Percentiles rank a stretch among this genome's conserved stretches.
Conservation (phyloP, 2,113 vertebrate species). For the Dunckerocampus dactyliophorus region DNA sequence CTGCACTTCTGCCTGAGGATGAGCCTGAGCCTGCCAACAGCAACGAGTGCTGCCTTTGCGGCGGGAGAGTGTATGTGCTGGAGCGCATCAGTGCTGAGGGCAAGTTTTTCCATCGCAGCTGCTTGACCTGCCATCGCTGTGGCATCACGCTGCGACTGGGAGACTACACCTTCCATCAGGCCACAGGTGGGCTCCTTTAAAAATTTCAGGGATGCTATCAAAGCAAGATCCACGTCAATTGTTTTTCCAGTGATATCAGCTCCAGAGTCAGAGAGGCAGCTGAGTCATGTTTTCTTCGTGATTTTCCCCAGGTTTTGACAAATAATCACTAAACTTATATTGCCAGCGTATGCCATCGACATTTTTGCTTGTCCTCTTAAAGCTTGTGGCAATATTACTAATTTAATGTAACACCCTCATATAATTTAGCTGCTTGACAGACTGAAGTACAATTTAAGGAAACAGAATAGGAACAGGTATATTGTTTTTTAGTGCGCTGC, state of each 20-base stretch:
- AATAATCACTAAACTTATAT: too few relatives aligned
- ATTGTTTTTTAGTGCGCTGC: constrained; percentile 2
- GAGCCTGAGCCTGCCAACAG: constrained; percentile 42
- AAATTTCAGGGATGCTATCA: too few relatives aligned
- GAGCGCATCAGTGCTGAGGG: constrained; percentile 86
- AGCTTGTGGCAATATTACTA: constrained; percentile 29
- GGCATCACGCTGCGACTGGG: constrained; percentile 80
- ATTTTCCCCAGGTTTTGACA: too few relatives aligned
- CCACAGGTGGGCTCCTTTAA: constrained; percentile 68
- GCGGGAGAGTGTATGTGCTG: constrained; percentile 79
- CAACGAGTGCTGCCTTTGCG: constrained; percentile 84
- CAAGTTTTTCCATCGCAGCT: constrained; percentile 89
- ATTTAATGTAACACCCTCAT: constrained; percentile 25
- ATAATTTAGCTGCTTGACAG: neutral
- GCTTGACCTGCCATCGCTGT: constrained; percentile 83
- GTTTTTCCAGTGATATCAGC: too few relatives aligned
- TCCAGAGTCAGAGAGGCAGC: too few relatives aligned
- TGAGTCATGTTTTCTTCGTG: too few relatives aligned
- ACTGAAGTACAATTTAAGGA: constrained; percentile 30
- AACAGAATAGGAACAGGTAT: neutral
- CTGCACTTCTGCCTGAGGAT: neutral
- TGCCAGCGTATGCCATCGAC: too few relatives aligned
- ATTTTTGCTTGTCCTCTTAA: too few relatives aligned
- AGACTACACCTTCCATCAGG: constrained; percentile 74
- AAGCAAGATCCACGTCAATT: too few relatives aligned